Conservation (phyloP, 2,888 invertebrate genomes). For the Luperina testacea region DNA sequence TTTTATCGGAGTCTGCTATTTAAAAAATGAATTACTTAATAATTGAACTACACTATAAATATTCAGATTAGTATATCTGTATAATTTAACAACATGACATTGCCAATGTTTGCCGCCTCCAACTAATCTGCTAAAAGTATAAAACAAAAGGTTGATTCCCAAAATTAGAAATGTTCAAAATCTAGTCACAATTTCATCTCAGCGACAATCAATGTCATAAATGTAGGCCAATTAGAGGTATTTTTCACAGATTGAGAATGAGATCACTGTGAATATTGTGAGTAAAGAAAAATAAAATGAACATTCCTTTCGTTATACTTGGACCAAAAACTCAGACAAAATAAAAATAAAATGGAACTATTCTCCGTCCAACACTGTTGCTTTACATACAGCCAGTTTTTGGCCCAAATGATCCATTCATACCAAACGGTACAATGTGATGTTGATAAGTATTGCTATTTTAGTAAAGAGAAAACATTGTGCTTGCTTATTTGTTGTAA, state of each 20-base stretch:
- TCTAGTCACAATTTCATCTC: neutral
- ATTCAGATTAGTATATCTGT: conserved; percentile 14
- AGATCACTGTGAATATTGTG: too few species aligned
- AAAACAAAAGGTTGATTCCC: too few species aligned
- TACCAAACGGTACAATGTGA: neutral
- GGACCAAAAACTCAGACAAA: neutral
- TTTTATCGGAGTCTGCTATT: neutral
- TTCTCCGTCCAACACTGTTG: conserved; percentile 1
- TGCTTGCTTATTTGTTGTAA: conserved; percentile 15
- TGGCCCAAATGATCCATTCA: conserved; percentile 3
- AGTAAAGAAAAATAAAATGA: neutral
- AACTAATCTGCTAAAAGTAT: too few species aligned
- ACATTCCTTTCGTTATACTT: neutral
- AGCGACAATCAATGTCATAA: neutral
- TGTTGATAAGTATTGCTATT: conserved; percentile 11
- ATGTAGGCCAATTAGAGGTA: neutral
- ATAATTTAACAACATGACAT: conserved; percentile 1
- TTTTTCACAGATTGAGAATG: neutral
- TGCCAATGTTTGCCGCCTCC: neutral
- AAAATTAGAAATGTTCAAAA: neutral
- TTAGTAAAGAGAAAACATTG: conserved; percentile 6
- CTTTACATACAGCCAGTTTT: neutral
- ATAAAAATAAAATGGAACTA: conserved; percentile 6
- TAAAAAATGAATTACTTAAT: neutral
- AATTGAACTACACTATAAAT: conserved; percentile 7